Base-by-base conservation (phyloP, 2,113 vertebrate species). In the Cyrtonyx montezumae region DNA sequence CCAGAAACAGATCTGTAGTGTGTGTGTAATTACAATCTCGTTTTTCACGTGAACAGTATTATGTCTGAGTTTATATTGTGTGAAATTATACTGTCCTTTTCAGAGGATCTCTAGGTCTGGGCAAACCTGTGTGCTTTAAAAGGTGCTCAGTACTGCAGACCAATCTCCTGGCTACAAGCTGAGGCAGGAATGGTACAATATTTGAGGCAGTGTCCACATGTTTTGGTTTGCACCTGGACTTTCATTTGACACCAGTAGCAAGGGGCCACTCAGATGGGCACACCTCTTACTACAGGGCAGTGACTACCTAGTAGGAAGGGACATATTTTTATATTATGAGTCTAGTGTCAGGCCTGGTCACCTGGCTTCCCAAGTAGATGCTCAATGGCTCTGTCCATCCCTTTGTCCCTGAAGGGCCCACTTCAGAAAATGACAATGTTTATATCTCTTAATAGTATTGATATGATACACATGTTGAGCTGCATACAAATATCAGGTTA, bases 1-100 rank as follows among this genome's bases (percentile, higher is more conserved):
- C 13, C 45, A 61, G 83, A 88, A 6, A 8, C 3, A 49, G 40
- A 80, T 56, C 13, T 59, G 32, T 55, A 68, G 10, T 36, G 15
- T 42, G 32, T 71, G 36, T 21, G 32, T 37, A 77, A 2, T 1
- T 0, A 0, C 16, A 40, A 34, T 46, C 19, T 61, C 36, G 28
- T 42, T 75, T 88, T 18, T 59, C 42, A 23, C 28, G 32, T 23
- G 14, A 56, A 14, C 5, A 37, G 6, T 58, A 5, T 66, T 56
- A 68, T 16, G 8, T 7, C 11, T 65, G 13, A 43, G 6, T 62
- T 75, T 69, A 69, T 25, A 61, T 32, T 77, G 3, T 12, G 17
- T 4, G 3, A 70, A 87, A 69, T 3, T 3, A 56, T 91, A 25
- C 7, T 36, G 8, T 59, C 5, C 46, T 56, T 82, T 68, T 26